Conservation (phyloP, 1,140 invertebrate genomes). For the Trachelipus rathkii region DNA sequence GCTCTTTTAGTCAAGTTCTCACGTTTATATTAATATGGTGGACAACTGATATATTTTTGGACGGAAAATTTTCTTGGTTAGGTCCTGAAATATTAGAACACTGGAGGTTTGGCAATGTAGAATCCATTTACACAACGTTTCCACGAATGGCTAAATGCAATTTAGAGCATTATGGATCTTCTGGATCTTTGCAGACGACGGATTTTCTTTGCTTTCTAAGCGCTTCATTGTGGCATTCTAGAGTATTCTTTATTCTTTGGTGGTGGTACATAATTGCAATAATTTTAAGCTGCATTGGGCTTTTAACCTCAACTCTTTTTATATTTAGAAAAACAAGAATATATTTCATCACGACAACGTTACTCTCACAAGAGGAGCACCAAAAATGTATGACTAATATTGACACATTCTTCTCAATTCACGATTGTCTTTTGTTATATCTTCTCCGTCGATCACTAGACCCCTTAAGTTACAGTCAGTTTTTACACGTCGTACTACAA, state of each 20-base stretch:
- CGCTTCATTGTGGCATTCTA: background rate
- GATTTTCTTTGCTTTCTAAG: constrained; percentile 3
- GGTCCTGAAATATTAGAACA: background rate
- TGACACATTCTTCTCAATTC: background rate
- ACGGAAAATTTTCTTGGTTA: background rate
- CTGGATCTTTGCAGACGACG: background rate
- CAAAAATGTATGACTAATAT: background rate
- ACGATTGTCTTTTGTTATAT: background rate
- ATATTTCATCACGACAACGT: background rate
- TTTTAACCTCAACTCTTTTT: background rate
- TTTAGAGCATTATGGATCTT: background rate
- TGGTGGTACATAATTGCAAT: background rate
- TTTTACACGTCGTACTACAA: background rate
- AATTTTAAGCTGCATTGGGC: background rate
- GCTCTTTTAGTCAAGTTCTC: background rate
- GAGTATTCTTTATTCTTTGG: background rate
- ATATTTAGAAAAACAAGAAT: background rate
- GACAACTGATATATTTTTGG: background rate
- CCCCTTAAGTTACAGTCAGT: background rate
- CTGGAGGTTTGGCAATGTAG: background rate
- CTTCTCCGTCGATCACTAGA: background rate
- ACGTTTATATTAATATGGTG: background rate
- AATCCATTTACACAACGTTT: background rate
- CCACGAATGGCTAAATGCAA: constrained; percentile 1
- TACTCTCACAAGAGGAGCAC: background rate